A percentile compares a stretch with the other conserved stretches of the same genome.
These are phyloP conservation scores for Lethenteron reissneri DNA, from an alignment of 2,113 vertebrate species.

Conservation along the genomic window DNA sequence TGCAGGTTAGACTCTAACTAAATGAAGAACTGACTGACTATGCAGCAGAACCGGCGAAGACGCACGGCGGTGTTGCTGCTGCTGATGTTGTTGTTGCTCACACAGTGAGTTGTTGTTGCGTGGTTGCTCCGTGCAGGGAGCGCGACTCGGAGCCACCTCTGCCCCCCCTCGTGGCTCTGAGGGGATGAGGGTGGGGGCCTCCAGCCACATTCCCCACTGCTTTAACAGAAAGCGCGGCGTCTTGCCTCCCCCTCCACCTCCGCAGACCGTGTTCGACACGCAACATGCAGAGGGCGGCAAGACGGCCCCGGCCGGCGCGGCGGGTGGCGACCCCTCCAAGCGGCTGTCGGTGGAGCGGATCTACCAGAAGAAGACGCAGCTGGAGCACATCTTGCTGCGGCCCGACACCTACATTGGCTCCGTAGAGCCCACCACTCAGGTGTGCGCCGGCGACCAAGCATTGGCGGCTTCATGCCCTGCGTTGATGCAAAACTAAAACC, in stretches of 20 bases:
- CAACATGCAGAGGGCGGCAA: constrained; percentile 27
- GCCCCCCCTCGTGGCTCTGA: background rate
- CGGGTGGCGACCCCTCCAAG: constrained; percentile 29
- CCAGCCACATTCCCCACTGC: background rate
- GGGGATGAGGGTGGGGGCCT: background rate
- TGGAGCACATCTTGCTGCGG: constrained; percentile 93
- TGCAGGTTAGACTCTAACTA: too few species aligned
- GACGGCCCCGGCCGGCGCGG: constrained; percentile 13
- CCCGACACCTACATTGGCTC: constrained; percentile 93
- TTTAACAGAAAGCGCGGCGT: background rate
- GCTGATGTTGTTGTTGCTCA: too few species aligned
- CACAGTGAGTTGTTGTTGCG: too few species aligned
- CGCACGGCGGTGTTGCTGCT: too few species aligned
- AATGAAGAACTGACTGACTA: too few species aligned
- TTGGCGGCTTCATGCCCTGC: background rate
- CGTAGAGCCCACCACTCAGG: constrained; percentile 72
- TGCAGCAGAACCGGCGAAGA: too few species aligned
- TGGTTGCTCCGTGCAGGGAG: too few species aligned
- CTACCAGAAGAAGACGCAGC: constrained; percentile 92
- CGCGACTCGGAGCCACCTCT: background rate
- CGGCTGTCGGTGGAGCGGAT: constrained; percentile 62
- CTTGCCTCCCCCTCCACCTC: background rate
- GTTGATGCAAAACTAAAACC: background rate
- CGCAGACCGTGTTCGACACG: constrained; percentile 37
- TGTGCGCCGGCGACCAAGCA: constrained; percentile 14